Conservation (phyloP, 2,113 vertebrate species). For the Turnix velox region DNA sequence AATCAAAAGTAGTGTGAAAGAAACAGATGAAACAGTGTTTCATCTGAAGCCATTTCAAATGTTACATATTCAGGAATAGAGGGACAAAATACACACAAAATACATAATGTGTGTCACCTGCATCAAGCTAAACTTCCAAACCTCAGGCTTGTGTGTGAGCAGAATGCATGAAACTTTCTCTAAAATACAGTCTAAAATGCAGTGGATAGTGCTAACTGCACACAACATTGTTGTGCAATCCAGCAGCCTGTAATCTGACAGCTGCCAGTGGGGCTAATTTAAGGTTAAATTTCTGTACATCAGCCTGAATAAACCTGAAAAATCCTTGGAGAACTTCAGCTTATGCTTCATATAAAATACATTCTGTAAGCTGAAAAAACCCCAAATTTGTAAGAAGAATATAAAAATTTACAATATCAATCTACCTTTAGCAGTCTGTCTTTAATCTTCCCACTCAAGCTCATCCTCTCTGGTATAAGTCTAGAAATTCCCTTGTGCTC, state of each 20-base stretch:
- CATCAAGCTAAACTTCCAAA: neutral
- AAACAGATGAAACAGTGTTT: neutral
- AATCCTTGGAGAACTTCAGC: neutral
- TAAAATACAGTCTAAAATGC: rapidly evolving
- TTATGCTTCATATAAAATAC: neutral
- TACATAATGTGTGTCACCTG: neutral
- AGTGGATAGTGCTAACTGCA: neutral
- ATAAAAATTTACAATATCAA: neutral
- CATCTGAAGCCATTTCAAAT: neutral
- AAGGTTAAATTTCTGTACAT: neutral
- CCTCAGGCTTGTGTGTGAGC: rapidly evolving
- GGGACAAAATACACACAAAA: neutral
- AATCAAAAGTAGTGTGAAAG: neutral
- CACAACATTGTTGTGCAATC: neutral
- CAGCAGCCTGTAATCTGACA: neutral
- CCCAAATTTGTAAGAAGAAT: neutral
- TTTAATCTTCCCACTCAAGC: neutral
- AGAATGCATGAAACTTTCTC: neutral
- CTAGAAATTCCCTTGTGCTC: neutral
- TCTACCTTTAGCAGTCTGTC: neutral
- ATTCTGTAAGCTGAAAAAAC: neutral
- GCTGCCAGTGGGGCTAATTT: neutral
- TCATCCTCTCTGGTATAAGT: neutral
- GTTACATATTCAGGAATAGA: neutral
- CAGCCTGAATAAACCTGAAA: neutral